Percentiles rank a stretch among this genome's conserved stretches.
Evolutionary conservation across 2,888 invertebrate genomes (phyloP).

Genomic region (Acronicta leporina): DNA sequence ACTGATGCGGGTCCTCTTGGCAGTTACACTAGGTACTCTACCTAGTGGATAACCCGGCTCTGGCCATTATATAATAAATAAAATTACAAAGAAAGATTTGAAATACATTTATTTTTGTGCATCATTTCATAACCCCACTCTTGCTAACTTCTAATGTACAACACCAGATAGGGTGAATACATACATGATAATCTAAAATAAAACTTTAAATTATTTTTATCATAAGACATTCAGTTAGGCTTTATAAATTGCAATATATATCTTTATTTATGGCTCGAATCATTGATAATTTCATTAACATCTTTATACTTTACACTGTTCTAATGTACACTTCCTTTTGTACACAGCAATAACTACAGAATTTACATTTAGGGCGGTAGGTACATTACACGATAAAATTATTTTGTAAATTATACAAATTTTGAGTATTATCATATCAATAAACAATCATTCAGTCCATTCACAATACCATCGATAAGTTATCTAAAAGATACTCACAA

Average conservation of each 20-base stretch:
- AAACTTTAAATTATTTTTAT: constrained; percentile 73
- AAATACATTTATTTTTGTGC: constrained; percentile 87
- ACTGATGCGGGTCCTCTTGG: no score
- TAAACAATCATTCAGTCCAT: constrained; percentile 43
- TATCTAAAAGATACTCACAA: constrained; percentile 13
- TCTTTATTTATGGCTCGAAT: constrained; percentile 82
- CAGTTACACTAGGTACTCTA: no score
- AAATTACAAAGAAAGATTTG: constrained; percentile 62
- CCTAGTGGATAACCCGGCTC: no score
- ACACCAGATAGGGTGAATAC: constrained; percentile 79
- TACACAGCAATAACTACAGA: constrained; percentile 61
- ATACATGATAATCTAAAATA: constrained; percentile 71
- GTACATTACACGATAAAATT: constrained; percentile 44
- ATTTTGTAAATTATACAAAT: constrained; percentile 53
- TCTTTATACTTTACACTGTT: constrained; percentile 56
- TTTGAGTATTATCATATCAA: constrained; percentile 51
- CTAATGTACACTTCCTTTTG: constrained; percentile 66
- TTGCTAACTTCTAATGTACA: constrained; percentile 80
- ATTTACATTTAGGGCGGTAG: constrained; percentile 52
- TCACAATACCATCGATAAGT: constrained; percentile 27
- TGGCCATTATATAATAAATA: neutral
- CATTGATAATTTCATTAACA: constrained; percentile 67
- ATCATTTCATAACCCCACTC: constrained; percentile 81
- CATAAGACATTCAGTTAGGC: constrained; percentile 88
- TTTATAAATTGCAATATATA: constrained; percentile 68